Conservation (phyloP, 2,797 vertebrate genomes). For the Alcedo quadribrachys region DNA sequence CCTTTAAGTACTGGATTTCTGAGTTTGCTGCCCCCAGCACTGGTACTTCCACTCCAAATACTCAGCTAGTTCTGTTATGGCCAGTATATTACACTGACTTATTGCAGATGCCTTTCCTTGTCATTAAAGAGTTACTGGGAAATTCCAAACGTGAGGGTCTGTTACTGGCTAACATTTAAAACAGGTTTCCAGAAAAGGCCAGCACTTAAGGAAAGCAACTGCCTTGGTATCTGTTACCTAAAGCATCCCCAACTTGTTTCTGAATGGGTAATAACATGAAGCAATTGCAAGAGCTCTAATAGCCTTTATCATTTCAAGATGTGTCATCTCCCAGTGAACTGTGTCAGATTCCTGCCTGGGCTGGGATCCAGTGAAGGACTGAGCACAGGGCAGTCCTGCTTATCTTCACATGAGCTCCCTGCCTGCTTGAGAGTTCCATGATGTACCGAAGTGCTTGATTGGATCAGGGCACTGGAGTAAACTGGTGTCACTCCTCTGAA, state of each 20-base stretch:
- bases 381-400: constrained; percentile 20
- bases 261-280: not conserved
- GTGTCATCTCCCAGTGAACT: not conserved
- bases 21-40: not conserved
- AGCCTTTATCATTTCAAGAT: constrained; percentile 7
- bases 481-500: not conserved
- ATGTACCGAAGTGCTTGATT: not conserved
- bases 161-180: constrained; percentile 1
- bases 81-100: not conserved
- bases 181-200: not conserved
- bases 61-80: not conserved
- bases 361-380: constrained; percentile 17
- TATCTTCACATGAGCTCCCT: constrained; percentile 6
- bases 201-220: not conserved
- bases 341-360: constrained; percentile 7
- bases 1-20: not conserved
- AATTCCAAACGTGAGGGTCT: constrained; percentile 33
- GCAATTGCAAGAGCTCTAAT: not conserved
- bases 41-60: not conserved
- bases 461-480: constrained; percentile 10
- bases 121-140: constrained; percentile 35
- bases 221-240: not conserved
- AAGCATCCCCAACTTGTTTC: not conserved
- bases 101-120: constrained; percentile 15
- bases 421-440: not conserved